These are phyloP conservation scores for Athalia circularis DNA, from an alignment of 2,888 invertebrate genomes.

Conservation along the genomic window DNA sequence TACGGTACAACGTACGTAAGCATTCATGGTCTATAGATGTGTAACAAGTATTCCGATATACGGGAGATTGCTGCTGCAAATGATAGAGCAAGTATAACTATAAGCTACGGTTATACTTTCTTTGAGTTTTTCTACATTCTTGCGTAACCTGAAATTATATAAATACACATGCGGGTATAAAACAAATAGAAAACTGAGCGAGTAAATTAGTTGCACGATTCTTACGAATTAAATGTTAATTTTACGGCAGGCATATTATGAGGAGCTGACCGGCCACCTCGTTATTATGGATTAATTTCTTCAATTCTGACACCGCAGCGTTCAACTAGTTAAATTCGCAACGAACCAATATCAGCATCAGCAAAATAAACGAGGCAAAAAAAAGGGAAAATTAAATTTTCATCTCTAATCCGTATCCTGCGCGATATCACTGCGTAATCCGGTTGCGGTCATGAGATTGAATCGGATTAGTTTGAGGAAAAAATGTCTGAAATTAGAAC, in stretches of 20 bases:
- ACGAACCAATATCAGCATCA: too few species aligned
- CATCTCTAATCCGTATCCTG: too few species aligned
- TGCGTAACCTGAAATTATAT: conserved; percentile 31
- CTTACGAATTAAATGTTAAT: background rate
- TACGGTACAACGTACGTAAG: background rate
- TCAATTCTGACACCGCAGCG: too few species aligned
- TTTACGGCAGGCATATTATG: background rate
- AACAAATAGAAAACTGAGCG: background rate
- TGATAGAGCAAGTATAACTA: conserved; percentile 14
- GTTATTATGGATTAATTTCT: too few species aligned
- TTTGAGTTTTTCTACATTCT: conserved; percentile 15
- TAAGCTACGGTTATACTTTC: conserved; percentile 13
- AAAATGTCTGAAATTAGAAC: too few species aligned
- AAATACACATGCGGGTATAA: background rate
- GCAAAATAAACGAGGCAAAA: too few species aligned
- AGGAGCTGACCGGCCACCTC: too few species aligned
- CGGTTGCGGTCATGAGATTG: too few species aligned
- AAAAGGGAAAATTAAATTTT: too few species aligned
- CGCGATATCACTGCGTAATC: too few species aligned
- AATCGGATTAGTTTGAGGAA: too few species aligned
- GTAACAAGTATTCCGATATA: background rate
- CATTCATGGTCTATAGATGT: background rate
- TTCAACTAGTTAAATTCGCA: too few species aligned
- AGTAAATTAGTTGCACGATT: background rate
- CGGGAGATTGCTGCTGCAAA: conserved; percentile 23